A percentile compares a stretch with the other conserved stretches of the same genome.
phyloP scores from a whole-genome alignment of 2,888 invertebrate genomes.

The Cactoblastis cactorum region DNA sequence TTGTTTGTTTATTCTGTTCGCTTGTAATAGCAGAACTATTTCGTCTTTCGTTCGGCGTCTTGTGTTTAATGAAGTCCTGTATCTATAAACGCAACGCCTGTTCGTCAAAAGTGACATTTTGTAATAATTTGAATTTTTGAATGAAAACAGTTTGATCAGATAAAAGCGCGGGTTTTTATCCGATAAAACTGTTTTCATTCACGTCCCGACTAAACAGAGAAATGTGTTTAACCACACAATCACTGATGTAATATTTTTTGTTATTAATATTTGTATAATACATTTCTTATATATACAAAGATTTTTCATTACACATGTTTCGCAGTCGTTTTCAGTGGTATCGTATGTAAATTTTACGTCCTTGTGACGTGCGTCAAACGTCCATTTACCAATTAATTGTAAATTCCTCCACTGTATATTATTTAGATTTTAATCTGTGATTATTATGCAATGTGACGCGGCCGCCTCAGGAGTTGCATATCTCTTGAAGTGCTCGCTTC shows the following conservation, averaged over 20 bases:
- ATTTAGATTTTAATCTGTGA: constrained; percentile 52
- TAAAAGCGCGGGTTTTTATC: too few species aligned
- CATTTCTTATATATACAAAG: too few species aligned
- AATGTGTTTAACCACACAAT: too few species aligned
- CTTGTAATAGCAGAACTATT: neutral
- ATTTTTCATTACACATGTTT: too few species aligned
- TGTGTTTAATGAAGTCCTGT: neutral
- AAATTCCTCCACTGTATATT: constrained; percentile 75
- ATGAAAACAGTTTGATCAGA: too few species aligned
- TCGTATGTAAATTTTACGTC: constrained; percentile 25
- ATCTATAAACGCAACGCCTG: too few species aligned
- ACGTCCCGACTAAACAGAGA: too few species aligned
- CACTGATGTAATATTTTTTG: too few species aligned
- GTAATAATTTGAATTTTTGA: too few species aligned
- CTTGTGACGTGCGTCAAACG: constrained; percentile 48
- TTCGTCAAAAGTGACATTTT: too few species aligned
- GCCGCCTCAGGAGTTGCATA: constrained; percentile 21
- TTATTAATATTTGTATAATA: too few species aligned
- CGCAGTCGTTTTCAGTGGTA: constrained; percentile 16
- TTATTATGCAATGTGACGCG: constrained; percentile 44
- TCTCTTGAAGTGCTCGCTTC: constrained; percentile 17
- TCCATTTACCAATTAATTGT: constrained; percentile 64
- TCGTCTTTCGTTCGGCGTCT: neutral
- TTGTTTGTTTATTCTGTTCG: neutral
- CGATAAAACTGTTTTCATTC: too few species aligned